Evolutionary conservation across 2,797 vertebrate genomes (phyloP).

Genomic region (Dromococcyx pavoninus): DNA sequence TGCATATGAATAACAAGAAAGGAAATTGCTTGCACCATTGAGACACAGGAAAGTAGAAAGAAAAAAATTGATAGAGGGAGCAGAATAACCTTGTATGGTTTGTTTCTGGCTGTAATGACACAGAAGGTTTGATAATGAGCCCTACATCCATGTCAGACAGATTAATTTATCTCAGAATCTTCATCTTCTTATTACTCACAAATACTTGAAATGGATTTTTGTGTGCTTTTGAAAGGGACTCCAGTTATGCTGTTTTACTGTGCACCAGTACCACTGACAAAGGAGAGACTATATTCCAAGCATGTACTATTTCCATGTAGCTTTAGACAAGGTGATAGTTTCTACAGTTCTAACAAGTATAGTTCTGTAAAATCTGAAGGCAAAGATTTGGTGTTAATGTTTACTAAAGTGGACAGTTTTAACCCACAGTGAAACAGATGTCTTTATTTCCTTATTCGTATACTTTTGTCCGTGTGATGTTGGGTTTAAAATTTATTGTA

Average conservation of each 20-base stretch:
- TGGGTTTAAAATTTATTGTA: not conserved
- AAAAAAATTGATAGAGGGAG: not conserved
- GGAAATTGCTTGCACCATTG: not conserved
- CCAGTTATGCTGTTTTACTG: not conserved
- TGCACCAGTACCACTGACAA: not conserved
- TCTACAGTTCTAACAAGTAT: not conserved
- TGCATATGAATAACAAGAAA: constrained; percentile 46
- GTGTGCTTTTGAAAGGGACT: not conserved
- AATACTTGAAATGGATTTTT: not conserved
- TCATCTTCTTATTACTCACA: not conserved
- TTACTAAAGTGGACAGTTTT: not conserved
- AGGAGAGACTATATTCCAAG: not conserved
- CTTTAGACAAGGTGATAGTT: not conserved
- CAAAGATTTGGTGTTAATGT: not conserved
- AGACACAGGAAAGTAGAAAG: constrained; percentile 1
- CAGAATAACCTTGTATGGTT: not conserved
- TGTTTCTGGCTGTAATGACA: not conserved
- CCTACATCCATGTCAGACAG: not conserved
- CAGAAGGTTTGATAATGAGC: not conserved
- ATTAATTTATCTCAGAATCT: not conserved
- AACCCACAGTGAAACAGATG: not conserved
- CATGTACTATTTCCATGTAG: not conserved
- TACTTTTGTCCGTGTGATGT: not conserved
- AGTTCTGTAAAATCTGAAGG: not conserved
- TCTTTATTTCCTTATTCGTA: not conserved